Base-by-base conservation (phyloP, 2,797 vertebrate species). In the Sphaeramia orbicularis region DNA sequence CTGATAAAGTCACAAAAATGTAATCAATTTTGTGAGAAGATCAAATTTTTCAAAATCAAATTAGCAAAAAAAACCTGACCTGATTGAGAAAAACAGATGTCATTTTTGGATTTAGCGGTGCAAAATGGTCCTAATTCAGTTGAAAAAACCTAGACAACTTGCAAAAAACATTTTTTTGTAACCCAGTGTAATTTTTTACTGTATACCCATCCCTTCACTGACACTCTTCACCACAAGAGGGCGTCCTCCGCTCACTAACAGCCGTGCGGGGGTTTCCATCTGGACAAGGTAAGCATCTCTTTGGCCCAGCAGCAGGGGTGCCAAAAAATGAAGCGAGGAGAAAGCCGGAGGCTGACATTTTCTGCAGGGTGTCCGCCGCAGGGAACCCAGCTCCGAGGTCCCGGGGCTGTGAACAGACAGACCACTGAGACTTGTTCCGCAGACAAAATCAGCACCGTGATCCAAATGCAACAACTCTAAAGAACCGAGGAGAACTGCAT, bases 351-450 rank as follows among this genome's bases (percentile, higher is more conserved):
- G 76, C 80, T 87, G 85, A 85, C 81, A 76, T 87, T 80, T 89
- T 84, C 74, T 79, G 63, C 80, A 55, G 81, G 82, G 83, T 86
- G 86, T 88, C 85, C 86, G 30, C 89, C 73, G 70, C 85, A 81
- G 91, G 90, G 89, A 91, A 80, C 77, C 86, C 59, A 58, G 65
- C 57, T 62, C 53, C 40, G 69, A 86, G 71, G 84, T 53, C 72
- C 78, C 79, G 38, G 49, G 66, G 68, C 76, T 83, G 73, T 76
- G 64, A 76, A 52, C 67, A 53, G 41, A 70, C 68, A 61, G 40
- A 71, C 60, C 69, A 48, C 81, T 58, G 70, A 58, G 78, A 67
- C 77, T 84, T 81, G 84, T 83, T 85, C 61, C 67, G 65, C 70
- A 74, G 77, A 85, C 76, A 58, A 68, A 86, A 74, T 81, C 84